Percentiles rank a stretch among this genome's conserved stretches.
Conservation (phyloP, 1,140 invertebrate species). For the Alviniconcha marisindica region DNA sequence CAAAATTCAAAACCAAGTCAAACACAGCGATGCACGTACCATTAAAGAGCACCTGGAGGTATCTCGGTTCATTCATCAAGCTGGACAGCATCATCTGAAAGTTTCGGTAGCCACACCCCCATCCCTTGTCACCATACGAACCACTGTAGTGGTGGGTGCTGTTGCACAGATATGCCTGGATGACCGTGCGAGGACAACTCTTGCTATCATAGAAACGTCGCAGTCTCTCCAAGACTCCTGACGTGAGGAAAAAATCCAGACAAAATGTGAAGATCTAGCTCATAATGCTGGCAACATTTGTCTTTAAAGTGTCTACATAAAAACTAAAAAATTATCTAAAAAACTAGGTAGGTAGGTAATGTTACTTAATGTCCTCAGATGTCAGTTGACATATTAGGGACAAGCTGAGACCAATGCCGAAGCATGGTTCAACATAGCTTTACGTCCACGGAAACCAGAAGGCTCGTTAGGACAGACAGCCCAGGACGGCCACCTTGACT, state of each 20-base stretch:
- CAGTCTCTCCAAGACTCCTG: slow-evolving; percentile 86
- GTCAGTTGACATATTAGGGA: no score
- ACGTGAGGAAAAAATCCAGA: not conserved
- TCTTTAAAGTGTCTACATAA: not conserved
- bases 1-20: no score
- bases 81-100: slow-evolving; percentile 93
- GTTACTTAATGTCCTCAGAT: no score
- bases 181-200: slow-evolving; percentile 70
- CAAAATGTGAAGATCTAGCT: not conserved
- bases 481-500: no score
- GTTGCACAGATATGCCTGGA: slow-evolving; percentile 79
- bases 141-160: slow-evolving; percentile 90
- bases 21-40: no score
- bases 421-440: no score
- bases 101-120: slow-evolving; percentile 92
- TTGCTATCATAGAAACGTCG: slow-evolving; percentile 79
- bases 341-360: not conserved
- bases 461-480: no score
- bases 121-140: slow-evolving; percentile 91
- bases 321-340: not conserved
- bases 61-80: slow-evolving; percentile 83
- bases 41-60: slow-evolving; percentile 82
- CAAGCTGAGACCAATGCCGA: no score
- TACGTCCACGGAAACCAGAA: no score
- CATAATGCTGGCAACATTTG: not conserved